Conservation (phyloP, 2,888 invertebrate genomes). For the Bellardia pandia region DNA sequence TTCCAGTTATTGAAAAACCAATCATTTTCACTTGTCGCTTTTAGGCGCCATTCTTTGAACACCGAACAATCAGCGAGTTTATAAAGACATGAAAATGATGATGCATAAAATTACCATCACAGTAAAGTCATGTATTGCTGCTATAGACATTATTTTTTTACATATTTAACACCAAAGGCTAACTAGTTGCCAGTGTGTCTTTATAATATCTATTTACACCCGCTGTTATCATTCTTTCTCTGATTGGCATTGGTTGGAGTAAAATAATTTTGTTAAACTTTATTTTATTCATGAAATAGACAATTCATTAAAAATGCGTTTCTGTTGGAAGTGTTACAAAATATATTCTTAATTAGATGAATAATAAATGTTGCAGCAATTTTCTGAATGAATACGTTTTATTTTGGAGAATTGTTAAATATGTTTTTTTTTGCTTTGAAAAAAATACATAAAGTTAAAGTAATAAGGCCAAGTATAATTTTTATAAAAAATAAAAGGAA, state of each 20-base stretch:
- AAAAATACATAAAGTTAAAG: background rate
- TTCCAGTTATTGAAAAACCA: background rate
- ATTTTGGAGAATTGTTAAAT: background rate
- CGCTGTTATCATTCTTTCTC: background rate
- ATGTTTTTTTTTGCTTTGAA: background rate
- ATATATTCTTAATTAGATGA: slow-evolving; percentile 19
- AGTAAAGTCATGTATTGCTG: background rate
- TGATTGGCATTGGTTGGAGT: background rate
- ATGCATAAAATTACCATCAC: slow-evolving; percentile 56
- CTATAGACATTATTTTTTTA: background rate
- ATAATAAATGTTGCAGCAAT: slow-evolving; percentile 9
- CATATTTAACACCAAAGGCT: slow-evolving; percentile 33
- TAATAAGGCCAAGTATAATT: no score
- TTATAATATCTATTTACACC: background rate
- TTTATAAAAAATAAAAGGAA: no score
- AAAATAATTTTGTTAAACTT: slow-evolving; percentile 22
- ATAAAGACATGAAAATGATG: slow-evolving; percentile 23
- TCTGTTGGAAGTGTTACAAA: background rate
- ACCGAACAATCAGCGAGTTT: slow-evolving; percentile 6
- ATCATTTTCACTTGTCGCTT: slow-evolving; percentile 36
- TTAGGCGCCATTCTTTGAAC: slow-evolving; percentile 15
- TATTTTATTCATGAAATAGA: background rate
- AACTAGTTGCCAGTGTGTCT: slow-evolving; percentile 19
- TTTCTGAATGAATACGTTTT: background rate
- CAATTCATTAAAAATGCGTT: background rate